Conservation (phyloP, 2,113 vertebrate genomes). For the Gavialis gangeticus region DNA sequence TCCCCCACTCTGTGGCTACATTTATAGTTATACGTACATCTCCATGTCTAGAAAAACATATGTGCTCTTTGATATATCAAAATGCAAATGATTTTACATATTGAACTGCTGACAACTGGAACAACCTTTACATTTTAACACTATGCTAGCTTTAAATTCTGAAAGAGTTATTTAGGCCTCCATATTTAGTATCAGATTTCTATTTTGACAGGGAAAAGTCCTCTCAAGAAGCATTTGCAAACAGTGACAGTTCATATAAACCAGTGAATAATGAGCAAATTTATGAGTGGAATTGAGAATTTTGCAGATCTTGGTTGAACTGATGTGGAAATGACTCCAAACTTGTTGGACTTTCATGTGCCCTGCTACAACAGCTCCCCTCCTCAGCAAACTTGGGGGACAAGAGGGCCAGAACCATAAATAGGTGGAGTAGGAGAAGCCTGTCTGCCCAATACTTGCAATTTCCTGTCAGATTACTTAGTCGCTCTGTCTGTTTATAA, state of each 20-base stretch:
- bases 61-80: rapidly evolving
- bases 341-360: neutral
- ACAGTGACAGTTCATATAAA: rapidly evolving
- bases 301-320: neutral
- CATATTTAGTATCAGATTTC: neutral
- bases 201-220: neutral
- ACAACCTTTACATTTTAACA: neutral
- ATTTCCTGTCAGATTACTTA: neutral
- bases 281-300: neutral
- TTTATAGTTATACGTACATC: too few species aligned
- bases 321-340: neutral
- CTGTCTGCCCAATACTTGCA: slow-evolving; percentile 43
- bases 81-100: neutral
- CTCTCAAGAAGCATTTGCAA: neutral
- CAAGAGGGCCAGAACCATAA: neutral
- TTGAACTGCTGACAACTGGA: rapidly evolving
- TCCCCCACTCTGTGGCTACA: too few species aligned
- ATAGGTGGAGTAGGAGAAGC: slow-evolving; percentile 39
- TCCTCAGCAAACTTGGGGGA: rapidly evolving
- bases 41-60: neutral
- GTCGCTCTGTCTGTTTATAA: slow-evolving; percentile 32
- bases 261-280: neutral
- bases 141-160: rapidly evolving
- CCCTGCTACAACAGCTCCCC: rapidly evolving
- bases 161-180: rapidly evolving